Base-by-base conservation (phyloP, 2,797 vertebrate genomes). In the Holocentrus rufus region DNA sequence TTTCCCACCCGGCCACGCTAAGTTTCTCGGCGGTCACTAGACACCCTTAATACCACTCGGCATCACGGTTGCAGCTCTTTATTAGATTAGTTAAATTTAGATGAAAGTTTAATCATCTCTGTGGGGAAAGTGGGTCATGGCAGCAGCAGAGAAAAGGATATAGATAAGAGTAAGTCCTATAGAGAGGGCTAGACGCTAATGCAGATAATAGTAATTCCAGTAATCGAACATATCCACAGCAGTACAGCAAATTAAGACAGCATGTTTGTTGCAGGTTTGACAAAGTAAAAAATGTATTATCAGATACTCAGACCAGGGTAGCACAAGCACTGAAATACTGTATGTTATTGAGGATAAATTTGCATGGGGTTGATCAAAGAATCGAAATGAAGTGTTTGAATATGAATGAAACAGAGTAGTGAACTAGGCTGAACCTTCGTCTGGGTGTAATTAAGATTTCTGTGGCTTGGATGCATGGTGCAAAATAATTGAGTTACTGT, bases 51-150 rank as follows among this genome's bases (percentile, higher is more conserved):
- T 8, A 27, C 15, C 36, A n/a, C 6, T n/a, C 18, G 20, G 39
- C 66, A 62, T 66, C 14, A 2, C 34, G 59, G 14, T 44, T 62
- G 42, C 5, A 46, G 36, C 59, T 63, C 56, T 22, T 42, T 50
- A 42, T 68, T 27, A 52, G 72, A 69, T 72, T 20, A 17, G 25
- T 14, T 25, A 31, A 42, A 34, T 57, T 59, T 64, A 47, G 62
- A 60, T 77, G 36, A 62, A 69, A 68, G 74, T 76, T 74, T 76
- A 74, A 85, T 74, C 23, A 60, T 2, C 52, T 73, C 79, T 60
- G 31, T 23, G 11, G 69, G 76, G 73, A 72, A 23, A 58, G 70
- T 63, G 44, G 42, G 34, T 47, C 8, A 56, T 57, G 65, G 52
- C 30, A 60, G 57, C 69, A 50, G n/a, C 34, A 47, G 72, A 68